Evolutionary conservation across 2,888 invertebrate genomes (phyloP).

Genomic region (Macrostomum cliftonense): DNA sequence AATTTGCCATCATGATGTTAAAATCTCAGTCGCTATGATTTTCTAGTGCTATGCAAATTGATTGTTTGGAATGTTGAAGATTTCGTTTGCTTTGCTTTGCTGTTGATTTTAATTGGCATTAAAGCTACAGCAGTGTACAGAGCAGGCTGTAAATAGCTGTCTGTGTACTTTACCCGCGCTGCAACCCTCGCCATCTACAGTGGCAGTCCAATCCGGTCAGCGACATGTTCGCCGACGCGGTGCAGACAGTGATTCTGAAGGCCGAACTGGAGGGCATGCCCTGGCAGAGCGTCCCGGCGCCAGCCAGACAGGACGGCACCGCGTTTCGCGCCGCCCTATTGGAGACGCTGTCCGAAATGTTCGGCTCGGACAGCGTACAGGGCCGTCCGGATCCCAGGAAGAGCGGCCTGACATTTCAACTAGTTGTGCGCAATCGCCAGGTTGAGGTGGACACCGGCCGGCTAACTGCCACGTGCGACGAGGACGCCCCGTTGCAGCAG

Average conservation of each 20-base stretch:
- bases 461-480: slow-evolving; percentile 58
- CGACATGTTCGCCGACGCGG: slow-evolving; percentile 94
- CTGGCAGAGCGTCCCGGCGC: slow-evolving; percentile 20
- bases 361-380: slow-evolving; percentile 75
- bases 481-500: slow-evolving; percentile 61
- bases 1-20: no score
- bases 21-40: no score
- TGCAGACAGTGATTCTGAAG: slow-evolving; percentile 65
- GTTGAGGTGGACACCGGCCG: background rate
- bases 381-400: slow-evolving; percentile 79
- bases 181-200: slow-evolving; percentile 34
- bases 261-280: slow-evolving; percentile 44
- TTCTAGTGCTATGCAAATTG: no score
- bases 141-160: no score
- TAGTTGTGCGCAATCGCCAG: background rate
- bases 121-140: no score
- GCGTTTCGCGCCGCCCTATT: slow-evolving; percentile 75
- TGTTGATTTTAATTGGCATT: no score
- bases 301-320: slow-evolving; percentile 61
- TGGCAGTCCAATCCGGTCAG: slow-evolving; percentile 85
- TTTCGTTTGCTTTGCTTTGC: no score
- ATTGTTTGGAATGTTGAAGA: no score
- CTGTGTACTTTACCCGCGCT: no score
- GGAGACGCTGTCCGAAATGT: slow-evolving; percentile 79
- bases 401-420: slow-evolving; percentile 49